These are phyloP conservation scores for Acanthurus tractus DNA, from an alignment of 2,797 vertebrate genomes.

Conservation along the genomic window DNA sequence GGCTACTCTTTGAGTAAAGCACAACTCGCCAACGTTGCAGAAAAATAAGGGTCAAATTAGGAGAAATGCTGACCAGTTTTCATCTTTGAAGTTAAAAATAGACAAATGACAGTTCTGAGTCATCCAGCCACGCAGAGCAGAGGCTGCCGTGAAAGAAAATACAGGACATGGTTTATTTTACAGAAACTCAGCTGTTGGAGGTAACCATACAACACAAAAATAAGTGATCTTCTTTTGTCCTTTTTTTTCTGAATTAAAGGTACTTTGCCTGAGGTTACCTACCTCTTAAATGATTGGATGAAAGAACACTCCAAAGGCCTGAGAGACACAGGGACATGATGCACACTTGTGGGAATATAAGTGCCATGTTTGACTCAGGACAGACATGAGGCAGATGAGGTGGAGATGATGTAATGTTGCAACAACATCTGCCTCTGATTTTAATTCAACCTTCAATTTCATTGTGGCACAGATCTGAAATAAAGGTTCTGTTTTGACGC, in stretches of 20 bases:
- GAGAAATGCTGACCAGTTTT: conserved; percentile 43
- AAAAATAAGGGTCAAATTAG: conserved; percentile 41
- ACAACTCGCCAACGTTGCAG: conserved; percentile 11
- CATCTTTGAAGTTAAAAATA: conserved; percentile 60
- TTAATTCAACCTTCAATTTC: neutral
- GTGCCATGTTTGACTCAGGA: no score
- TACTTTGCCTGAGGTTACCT: neutral
- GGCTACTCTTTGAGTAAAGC: neutral
- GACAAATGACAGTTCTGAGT: conserved; percentile 42
- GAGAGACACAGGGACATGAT: neutral
- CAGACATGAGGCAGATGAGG: no score
- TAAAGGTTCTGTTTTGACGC: neutral
- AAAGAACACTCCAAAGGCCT: neutral
- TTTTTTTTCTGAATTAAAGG: neutral
- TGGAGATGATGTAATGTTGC: no score
- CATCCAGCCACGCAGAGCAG: conserved; percentile 22
- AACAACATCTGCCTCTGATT: neutral
- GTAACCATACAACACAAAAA: conserved; percentile 4
- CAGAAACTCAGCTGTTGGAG: conserved; percentile 29
- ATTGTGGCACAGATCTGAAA: neutral
- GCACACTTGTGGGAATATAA: neutral
- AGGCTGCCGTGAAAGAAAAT: conserved; percentile 4
- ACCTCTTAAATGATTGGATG: neutral
- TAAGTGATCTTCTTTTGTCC: neutral
- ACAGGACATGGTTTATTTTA: neutral